Percentiles rank a stretch among this genome's conserved stretches.
Evolutionary conservation across 2,888 invertebrate species (phyloP).

Genomic region (Conops quadrifasciatus): DNA sequence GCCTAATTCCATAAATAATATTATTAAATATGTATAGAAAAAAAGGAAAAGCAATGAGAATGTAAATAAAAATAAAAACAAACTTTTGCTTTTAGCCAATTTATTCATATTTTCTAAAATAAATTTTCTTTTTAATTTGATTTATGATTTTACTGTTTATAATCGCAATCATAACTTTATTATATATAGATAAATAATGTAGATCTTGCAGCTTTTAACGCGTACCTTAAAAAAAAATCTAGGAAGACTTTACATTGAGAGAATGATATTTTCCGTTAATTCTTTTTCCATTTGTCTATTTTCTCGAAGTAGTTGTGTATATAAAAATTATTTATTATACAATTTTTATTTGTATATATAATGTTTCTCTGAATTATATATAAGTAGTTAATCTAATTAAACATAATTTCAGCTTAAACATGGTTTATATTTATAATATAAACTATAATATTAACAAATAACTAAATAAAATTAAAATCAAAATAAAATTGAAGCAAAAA

Average conservation of each 20-base stretch:
- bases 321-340: constrained; percentile 23
- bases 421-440: constrained; percentile 28
- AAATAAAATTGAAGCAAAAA: constrained; percentile 22
- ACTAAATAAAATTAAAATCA: constrained; percentile 19
- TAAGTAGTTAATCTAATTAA: constrained; percentile 11
- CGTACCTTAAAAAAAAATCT: constrained; percentile 15
- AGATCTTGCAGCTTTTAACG: constrained; percentile 13
- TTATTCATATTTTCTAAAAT: background rate
- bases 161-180: background rate
- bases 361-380: constrained; percentile 10
- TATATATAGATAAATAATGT: constrained; percentile 25
- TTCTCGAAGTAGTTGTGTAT: constrained; percentile 14
- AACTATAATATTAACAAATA: constrained; percentile 21
- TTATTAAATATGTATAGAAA: background rate
- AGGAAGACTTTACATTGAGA: constrained; percentile 36
- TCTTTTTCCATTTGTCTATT: background rate
- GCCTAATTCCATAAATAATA: background rate
- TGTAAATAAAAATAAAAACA: background rate
- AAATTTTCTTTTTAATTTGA: constrained; percentile 12
- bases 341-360: constrained; percentile 10
- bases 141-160: background rate
- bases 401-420: constrained; percentile 22
- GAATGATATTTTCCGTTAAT: background rate
- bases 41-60: background rate
- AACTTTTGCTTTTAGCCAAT: background rate